Evolutionary conservation across 2,113 vertebrate genomes (phyloP), one percentile per base, ranked within the genome.

Genomic region (Erythrolamprus reginae): DNA sequence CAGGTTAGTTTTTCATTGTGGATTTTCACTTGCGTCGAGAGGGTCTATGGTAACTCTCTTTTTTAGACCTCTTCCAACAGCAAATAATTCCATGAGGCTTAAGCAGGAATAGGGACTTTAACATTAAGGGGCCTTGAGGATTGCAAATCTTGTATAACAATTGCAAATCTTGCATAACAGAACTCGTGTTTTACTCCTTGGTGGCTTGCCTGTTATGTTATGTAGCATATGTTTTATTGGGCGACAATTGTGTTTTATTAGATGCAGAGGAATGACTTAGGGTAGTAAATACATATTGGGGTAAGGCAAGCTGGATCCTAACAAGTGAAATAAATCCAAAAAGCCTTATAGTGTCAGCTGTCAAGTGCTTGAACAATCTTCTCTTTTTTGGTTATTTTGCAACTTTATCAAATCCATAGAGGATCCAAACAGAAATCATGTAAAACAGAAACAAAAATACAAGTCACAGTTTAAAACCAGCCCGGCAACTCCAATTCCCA

Each of bases 1-100:
- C 99, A 97, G 99, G 99, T 99, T 92, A 95, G 97, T 95, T 38
- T 86, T 89, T 91, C 47, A 82, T 92, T 86, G 52, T 15, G 28
- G 56, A 24, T 50, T 87, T 85, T 21, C 48, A 13, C 7, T 65
- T 28, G 8, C 82, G 28, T 65, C 89, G 42, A 70, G 13, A 5
- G 70, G 48, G 33, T 92, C 33, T 45, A 45, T 33, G 56, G 21
- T 24, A 47, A 28, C 26, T 55, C 3, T 0, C 15, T 26, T 77
- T n/a, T 9, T 42, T 21, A 77, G 17, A 77, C 33, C 17, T 77
- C 17, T 21, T 38, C 70, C 33, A 42, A 38, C 33, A 77, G 70
- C 15, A 21, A 77, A 77, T 77, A 19, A 77, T 77, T 77, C 65
- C 65, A 21, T 8, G 70, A 42, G 33, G 70, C 33, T 38, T 77